Evolutionary conservation across 2,113 vertebrate genomes (phyloP).

Genomic region (Vireo altiloquus): DNA sequence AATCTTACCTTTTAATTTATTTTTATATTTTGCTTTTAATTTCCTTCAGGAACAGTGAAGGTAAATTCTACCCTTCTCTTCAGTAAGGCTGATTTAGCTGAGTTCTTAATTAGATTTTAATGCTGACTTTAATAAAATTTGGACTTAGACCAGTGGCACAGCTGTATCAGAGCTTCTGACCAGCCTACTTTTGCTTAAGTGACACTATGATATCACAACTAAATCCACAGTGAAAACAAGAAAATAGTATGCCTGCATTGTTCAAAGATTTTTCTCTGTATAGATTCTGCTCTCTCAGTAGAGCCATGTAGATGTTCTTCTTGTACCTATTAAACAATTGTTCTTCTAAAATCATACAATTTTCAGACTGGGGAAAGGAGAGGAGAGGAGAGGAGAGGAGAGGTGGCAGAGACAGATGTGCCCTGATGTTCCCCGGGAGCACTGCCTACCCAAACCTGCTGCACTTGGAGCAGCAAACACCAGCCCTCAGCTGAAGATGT

Average conservation of each 20-base stretch:
- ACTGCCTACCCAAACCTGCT: not conserved
- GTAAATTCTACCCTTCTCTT: not conserved
- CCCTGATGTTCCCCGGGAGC: fast-evolving
- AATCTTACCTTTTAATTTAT: not conserved
- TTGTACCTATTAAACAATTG: not conserved
- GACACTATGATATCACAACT: not conserved
- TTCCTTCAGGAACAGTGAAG: not conserved
- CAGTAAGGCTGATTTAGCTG: not conserved
- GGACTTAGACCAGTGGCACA: not conserved
- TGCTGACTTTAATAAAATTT: not conserved
- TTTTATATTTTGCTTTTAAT: not conserved
- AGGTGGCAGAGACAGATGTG: fast-evolving
- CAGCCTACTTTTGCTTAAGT: not conserved
- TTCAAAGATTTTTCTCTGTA: not conserved
- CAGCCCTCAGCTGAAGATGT: fast-evolving
- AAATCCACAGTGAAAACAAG: not conserved
- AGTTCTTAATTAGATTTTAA: not conserved
- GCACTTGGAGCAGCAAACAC: not conserved
- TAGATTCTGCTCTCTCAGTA: not conserved
- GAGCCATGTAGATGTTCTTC: not conserved
- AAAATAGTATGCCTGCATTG: not conserved
- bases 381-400: not conserved
- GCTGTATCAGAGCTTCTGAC: not conserved
- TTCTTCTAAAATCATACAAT: not conserved
- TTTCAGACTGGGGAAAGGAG: not conserved